Base-by-base conservation (phyloP, 2,888 invertebrate species). In the Volucella zonaria region DNA sequence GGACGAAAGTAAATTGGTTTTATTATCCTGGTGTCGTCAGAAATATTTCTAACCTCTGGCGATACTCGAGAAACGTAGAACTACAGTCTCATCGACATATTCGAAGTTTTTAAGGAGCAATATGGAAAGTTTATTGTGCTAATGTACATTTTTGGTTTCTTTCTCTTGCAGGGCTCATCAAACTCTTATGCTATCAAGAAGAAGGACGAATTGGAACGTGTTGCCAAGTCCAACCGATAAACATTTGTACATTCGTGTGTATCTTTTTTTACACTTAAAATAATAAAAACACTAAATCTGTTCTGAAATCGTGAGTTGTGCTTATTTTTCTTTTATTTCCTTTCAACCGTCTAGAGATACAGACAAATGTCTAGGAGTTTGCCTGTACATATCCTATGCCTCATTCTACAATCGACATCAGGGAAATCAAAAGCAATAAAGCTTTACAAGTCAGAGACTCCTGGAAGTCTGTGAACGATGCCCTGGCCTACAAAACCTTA, bases 211-310 rank as follows among this genome's bases (percentile, higher is more conserved):
- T 94, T 99, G 93, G 99, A 99, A 93, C 97, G 99, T 95, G 99
- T 99, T 89, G 99, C 99, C 92, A 99, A 99, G 94, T 99, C 99
- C 93, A 99, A 99, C 95, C 97, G 99, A 97, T 99, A 99, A 97
- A 91, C 73, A 71, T 49, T 42, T 64, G 42, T 81, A 73, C 85
- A 85, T 85, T 81, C 79, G 79, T 86, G 79, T 86, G 78, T 86
- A 76, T 83, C 67, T 75, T 80, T 86, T 86, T 82, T 87, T 86
- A 83, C 85, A 82, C 86, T 87, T 54, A 68, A 85, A 81, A 12
- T 76, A 70, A 54, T 38, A 52, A 54, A 67, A 67, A 51, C 59
- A 71, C 14, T 14, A 52, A 58, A 76, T 8, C 40, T 66, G 64
- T 79, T 59, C 61, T 54, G 56, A 45, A 43, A 42, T 40, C 15